phyloP scores from a whole-genome alignment of 2,797 vertebrate species.

The Hemitrygon akajei region DNA sequence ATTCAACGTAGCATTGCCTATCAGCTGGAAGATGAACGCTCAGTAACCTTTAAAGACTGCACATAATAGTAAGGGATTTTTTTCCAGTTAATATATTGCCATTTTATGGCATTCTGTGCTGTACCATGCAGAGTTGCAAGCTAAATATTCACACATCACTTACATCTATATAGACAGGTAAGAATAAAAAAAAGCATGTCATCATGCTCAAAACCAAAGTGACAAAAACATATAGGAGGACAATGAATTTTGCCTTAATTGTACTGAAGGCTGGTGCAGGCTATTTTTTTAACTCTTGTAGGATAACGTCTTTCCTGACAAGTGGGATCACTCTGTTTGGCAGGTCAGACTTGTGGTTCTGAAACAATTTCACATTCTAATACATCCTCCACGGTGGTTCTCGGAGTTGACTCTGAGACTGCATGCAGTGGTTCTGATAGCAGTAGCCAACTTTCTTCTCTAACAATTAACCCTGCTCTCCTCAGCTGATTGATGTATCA shows the following conservation, averaged over 20 bases:
- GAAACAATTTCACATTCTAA: too few species aligned
- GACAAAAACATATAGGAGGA: background rate
- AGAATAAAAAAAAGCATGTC: background rate
- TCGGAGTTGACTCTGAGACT: too few species aligned
- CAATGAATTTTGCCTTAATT: background rate
- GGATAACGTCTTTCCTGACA: too few species aligned
- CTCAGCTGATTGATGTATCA: too few species aligned
- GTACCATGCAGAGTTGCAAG: background rate
- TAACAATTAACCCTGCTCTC: too few species aligned
- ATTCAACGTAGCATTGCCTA: background rate
- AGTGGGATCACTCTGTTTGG: too few species aligned
- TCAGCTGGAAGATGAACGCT: background rate
- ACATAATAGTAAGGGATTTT: background rate
- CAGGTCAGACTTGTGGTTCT: too few species aligned
- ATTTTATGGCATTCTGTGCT: background rate
- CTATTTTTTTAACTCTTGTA: too few species aligned
- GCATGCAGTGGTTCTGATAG: too few species aligned
- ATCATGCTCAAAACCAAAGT: background rate
- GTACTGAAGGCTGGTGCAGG: background rate
- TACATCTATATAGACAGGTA: background rate
- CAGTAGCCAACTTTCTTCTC: too few species aligned
- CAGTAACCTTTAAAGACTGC: constrained; percentile 10
- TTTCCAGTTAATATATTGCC: background rate
- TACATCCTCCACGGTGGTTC: too few species aligned
- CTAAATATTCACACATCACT: background rate